Conservation (phyloP, 2,797 vertebrate species). For the Echiichthys vipera region DNA sequence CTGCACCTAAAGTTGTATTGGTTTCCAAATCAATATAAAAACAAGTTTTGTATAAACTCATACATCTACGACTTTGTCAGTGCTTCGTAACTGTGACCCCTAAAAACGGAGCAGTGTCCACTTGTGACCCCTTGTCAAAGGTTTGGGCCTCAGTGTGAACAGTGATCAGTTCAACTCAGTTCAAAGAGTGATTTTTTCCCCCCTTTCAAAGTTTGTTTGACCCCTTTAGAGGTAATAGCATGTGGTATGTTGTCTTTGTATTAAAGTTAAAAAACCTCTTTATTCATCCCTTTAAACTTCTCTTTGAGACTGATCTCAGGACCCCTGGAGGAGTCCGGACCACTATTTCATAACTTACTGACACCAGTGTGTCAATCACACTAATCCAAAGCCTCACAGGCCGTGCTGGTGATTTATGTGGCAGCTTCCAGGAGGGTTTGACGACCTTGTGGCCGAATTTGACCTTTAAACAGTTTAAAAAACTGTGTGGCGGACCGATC, state of each 20-base stretch:
- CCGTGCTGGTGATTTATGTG: background rate
- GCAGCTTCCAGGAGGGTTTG: background rate
- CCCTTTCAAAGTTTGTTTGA: background rate
- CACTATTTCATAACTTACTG: background rate
- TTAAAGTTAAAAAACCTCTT: background rate
- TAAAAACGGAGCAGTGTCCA: background rate
- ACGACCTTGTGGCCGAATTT: no score
- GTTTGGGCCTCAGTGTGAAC: background rate
- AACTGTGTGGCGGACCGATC: background rate
- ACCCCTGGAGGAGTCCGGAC: background rate
- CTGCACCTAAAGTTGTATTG: background rate
- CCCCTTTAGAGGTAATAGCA: background rate
- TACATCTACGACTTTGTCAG: background rate
- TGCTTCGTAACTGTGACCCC: background rate
- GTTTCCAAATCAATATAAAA: slow-evolving; percentile 1
- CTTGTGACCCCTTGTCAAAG: no score
- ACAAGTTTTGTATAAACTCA: background rate
- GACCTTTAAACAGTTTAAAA: no score
- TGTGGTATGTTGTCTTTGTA: background rate
- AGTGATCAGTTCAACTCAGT: no score
- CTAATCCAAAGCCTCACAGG: background rate
- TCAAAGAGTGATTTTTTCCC: background rate
- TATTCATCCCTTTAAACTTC: background rate
- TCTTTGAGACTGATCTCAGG: background rate
- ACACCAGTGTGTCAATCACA: background rate